phyloP scores from a whole-genome alignment of 2,797 vertebrate species.

The Acanthopagrus latus region DNA sequence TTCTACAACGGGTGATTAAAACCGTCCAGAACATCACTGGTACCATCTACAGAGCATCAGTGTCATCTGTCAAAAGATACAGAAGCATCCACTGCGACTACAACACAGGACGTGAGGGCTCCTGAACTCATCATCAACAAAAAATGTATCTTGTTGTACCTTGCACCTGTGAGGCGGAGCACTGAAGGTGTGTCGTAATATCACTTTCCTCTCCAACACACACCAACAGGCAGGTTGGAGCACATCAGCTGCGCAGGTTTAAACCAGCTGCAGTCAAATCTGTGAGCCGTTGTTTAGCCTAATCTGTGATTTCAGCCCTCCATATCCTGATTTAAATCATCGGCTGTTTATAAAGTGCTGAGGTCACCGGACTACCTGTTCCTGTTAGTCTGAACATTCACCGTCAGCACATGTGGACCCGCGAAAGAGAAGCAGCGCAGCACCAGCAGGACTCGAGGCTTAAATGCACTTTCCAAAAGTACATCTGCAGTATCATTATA shows the following conservation, averaged over 20 bases:
- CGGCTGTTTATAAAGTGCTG: background rate
- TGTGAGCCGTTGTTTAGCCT: background rate
- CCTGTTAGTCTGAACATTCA: background rate
- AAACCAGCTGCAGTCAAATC: background rate
- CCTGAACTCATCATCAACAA: too few species aligned
- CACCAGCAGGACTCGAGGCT: background rate
- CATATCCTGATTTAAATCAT: background rate
- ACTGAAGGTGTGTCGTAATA: too few species aligned
- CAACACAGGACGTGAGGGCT: too few species aligned
- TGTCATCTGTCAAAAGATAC: too few species aligned
- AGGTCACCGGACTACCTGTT: too few species aligned
- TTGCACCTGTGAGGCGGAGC: too few species aligned
- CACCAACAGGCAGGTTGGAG: background rate
- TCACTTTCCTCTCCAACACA: too few species aligned
- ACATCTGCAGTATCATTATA: background rate
- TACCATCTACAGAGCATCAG: too few species aligned
- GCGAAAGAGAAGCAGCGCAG: background rate
- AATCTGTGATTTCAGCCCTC: background rate
- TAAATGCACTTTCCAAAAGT: background rate
- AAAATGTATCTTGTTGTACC: too few species aligned
- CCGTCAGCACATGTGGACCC: slow-evolving; percentile 9
- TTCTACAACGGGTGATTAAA: too few species aligned
- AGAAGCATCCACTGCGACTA: too few species aligned
- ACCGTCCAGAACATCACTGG: too few species aligned
- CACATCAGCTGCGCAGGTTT: background rate